Evolutionary conservation across 2,888 invertebrate genomes (phyloP).

Genomic region (Drosophila nr. medialis): DNA sequence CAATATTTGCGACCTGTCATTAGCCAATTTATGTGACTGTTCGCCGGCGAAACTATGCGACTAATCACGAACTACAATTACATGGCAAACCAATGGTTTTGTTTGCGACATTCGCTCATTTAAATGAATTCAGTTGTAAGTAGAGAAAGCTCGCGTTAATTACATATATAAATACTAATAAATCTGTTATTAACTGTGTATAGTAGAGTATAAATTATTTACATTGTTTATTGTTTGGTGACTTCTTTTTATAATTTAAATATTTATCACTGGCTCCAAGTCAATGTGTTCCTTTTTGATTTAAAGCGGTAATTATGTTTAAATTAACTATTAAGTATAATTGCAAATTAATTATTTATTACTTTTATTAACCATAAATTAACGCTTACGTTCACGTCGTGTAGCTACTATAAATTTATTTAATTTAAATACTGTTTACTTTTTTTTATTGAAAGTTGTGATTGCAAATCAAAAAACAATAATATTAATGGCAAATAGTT

Average conservation of each 20-base stretch:
- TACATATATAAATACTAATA: background rate
- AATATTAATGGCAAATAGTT: background rate
- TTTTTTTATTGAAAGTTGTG: background rate
- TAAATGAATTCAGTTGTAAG: background rate
- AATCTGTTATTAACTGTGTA: background rate
- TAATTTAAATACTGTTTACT: background rate
- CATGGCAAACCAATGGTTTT: background rate
- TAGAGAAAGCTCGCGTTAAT: background rate
- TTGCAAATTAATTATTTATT: background rate
- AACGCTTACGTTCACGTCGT: background rate
- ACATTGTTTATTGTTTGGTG: background rate
- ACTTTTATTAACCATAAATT: background rate
- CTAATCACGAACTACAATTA: slow-evolving; percentile 7
- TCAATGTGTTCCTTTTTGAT: background rate
- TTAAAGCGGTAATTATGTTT: background rate
- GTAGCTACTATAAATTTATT: background rate
- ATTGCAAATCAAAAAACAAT: background rate
- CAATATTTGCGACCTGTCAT: slow-evolving; percentile 25
- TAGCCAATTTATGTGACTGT: background rate
- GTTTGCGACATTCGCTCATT: background rate
- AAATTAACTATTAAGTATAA: background rate
- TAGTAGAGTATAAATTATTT: background rate
- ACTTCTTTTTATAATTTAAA: background rate
- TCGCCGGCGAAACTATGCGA: background rate
- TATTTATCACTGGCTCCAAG: background rate